Evolutionary conservation across 2,888 invertebrate species (phyloP).

Genomic region (Hanleya hanleyi): DNA sequence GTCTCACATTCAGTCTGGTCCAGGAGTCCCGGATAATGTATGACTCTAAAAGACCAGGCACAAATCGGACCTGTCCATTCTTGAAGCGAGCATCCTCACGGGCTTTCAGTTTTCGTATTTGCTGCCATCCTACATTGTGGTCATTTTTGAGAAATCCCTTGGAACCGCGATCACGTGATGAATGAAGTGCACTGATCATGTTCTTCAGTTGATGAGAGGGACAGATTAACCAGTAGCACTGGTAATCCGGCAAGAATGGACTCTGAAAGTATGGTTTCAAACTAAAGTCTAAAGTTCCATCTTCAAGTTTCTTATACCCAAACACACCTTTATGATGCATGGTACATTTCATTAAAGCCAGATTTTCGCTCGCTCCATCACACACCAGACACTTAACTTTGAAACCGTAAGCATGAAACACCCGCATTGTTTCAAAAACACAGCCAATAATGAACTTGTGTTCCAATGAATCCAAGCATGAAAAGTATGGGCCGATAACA

Average conservation of each 20-base stretch:
- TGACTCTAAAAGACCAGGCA: not conserved
- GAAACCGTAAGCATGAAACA: not conserved
- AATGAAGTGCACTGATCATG: not conserved
- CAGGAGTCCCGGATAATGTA: not conserved
- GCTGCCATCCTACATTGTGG: not conserved
- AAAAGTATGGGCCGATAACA: not conserved
- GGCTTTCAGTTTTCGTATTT: not conserved
- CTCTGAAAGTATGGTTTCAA: not conserved
- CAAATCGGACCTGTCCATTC: not conserved
- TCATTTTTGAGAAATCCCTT: not conserved
- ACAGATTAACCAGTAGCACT: not conserved
- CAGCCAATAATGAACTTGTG: not conserved
- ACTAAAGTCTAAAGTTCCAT: not conserved
- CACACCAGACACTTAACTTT: not conserved
- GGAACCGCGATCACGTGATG: not conserved
- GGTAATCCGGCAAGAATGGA: not conserved
- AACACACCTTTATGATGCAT: not conserved
- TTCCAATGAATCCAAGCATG: not conserved
- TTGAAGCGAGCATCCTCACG: not conserved
- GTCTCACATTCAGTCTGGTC: not conserved
- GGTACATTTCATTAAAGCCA: not conserved
- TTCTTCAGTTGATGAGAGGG: not conserved
- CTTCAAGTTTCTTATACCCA: not conserved
- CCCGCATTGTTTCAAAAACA: not conserved
- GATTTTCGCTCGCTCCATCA: not conserved